Evolutionary conservation across 2,888 invertebrate genomes (phyloP).

Genomic region (Euzophera pinguis): DNA sequence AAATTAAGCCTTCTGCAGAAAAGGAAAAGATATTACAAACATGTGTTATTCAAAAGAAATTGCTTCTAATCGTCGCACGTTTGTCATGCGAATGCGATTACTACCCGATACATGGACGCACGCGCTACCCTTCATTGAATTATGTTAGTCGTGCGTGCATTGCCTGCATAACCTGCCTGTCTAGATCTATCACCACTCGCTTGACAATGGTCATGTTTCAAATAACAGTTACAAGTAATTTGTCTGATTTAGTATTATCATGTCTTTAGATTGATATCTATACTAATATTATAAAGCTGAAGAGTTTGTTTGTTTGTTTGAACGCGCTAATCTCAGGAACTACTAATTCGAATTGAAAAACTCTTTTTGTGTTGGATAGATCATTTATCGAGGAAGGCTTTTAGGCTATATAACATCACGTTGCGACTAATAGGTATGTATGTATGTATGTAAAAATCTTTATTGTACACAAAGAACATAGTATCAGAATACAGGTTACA

Average conservation of each 20-base stretch:
- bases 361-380: too few relatives aligned
- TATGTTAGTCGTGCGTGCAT: constrained; percentile 1
- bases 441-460: too few relatives aligned
- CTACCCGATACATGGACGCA: constrained; percentile 7
- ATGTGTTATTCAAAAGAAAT: constrained; percentile 9
- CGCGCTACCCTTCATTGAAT: constrained; percentile 10
- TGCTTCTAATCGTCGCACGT: constrained; percentile 3
- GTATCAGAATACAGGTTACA: too few relatives aligned
- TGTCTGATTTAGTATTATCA: not conserved
- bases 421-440: too few relatives aligned
- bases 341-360: too few relatives aligned
- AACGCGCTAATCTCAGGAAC: too few relatives aligned
- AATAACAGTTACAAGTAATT: not conserved
- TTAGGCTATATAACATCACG: too few relatives aligned
- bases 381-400: too few relatives aligned
- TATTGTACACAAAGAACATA: too few relatives aligned
- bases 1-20: not conserved
- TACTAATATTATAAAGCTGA: too few relatives aligned
- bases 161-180: constrained; percentile 2
- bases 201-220: constrained; percentile 5
- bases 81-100: constrained; percentile 10
- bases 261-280: not conserved
- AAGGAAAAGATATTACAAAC: constrained; percentile 1
- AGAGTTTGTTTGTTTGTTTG: too few relatives aligned
- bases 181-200: constrained; percentile 3